phyloP scores from a whole-genome alignment of 2,797 vertebrate species.

The Anisognathus igniventris region DNA sequence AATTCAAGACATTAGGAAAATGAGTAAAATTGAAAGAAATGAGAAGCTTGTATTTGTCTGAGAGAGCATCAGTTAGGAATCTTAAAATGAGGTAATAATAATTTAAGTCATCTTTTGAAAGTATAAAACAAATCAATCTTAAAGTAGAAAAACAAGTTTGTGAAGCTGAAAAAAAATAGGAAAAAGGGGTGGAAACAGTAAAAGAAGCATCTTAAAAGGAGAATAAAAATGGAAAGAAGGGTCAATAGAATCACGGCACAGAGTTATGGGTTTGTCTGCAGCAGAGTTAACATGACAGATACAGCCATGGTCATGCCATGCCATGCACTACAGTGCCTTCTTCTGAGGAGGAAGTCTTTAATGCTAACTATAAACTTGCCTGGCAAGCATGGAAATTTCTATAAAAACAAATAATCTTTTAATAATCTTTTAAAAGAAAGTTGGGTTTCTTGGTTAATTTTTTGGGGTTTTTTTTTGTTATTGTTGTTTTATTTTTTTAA shows the following conservation, averaged over 20 bases:
- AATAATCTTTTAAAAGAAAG: neutral
- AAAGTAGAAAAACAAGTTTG: neutral
- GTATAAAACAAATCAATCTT: neutral
- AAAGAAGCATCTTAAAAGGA: neutral
- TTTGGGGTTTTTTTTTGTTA: neutral
- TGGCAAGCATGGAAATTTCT: neutral
- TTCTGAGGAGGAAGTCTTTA: neutral
- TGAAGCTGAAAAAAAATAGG: neutral
- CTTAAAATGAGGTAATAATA: neutral
- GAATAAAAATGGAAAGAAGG: neutral
- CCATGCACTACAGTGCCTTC: neutral
- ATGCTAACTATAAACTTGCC: neutral
- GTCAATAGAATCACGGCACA: neutral
- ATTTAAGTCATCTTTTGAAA: neutral
- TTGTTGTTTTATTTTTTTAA: fast-evolving
- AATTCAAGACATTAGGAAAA: neutral
- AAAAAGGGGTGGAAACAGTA: neutral
- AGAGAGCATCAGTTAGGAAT: neutral
- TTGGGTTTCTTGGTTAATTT: neutral
- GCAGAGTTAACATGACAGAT: neutral
- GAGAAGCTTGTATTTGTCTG: neutral
- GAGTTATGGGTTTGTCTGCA: neutral
- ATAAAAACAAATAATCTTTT: neutral
- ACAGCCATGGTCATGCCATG: neutral
- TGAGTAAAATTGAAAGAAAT: neutral